phyloP scores from a whole-genome alignment of 1,140 invertebrate species.

The Pogonomyrmex barbatus region DNA sequence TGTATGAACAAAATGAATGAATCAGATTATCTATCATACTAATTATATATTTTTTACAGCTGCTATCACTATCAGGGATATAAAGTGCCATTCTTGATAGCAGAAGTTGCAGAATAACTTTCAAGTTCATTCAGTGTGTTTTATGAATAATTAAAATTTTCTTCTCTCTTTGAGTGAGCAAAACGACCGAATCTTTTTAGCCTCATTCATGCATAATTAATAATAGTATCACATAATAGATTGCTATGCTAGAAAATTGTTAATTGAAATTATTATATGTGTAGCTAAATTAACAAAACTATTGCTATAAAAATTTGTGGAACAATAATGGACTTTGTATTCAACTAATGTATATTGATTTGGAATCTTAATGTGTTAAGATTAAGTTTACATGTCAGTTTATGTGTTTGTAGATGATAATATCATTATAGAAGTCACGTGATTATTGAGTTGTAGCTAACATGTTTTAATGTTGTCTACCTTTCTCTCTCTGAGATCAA shows the following conservation, averaged over 20 bases:
- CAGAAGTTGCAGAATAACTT: constrained; percentile 37
- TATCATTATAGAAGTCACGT: constrained; percentile 35
- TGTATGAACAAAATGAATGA: not conserved
- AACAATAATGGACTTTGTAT: not conserved
- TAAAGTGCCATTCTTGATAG: constrained; percentile 68
- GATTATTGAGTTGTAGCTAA: constrained; percentile 2
- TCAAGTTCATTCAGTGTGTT: constrained; percentile 40
- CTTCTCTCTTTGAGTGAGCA: constrained; percentile 24
- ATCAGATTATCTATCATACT: constrained; percentile 48
- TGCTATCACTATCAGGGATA: constrained; percentile 64
- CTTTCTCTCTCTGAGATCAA: constrained; percentile 7
- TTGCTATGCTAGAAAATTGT: constrained; percentile 32
- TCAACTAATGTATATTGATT: constrained; percentile 25
- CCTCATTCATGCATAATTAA: not conserved
- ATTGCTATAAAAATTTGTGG: constrained; percentile 15
- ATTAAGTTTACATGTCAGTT: constrained; percentile 6
- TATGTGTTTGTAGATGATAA: constrained; percentile 46
- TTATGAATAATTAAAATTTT: constrained; percentile 27
- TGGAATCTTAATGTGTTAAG: not conserved
- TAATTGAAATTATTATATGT: constrained; percentile 5
- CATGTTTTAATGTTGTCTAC: constrained; percentile 30
- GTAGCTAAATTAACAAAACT: constrained; percentile 40
- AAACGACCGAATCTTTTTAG: not conserved
- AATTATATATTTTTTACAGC: constrained; percentile 64
- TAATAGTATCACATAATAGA: constrained; percentile 9